Base-by-base conservation (phyloP, 1,140 invertebrate genomes). In the Cydia strobilella region DNA sequence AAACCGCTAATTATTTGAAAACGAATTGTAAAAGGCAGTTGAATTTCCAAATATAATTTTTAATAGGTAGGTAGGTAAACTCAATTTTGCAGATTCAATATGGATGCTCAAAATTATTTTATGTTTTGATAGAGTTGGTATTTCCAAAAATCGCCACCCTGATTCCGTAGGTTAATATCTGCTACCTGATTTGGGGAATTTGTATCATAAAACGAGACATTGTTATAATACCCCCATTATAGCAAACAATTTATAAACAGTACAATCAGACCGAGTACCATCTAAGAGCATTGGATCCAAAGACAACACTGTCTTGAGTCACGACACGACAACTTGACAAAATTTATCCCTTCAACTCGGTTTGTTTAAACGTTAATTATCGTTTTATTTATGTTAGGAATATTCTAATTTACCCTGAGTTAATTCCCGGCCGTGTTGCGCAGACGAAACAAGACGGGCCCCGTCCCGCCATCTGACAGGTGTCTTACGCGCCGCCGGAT, bases 351-450 rank as follows among this genome's bases (percentile, higher is more conserved):
- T 86, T 82, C 79, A 82, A 74, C 79, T 80, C 76, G 79, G 80
- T 84, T 87, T 88, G 85, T 87, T 86, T 85, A 81, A 82, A 83
- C 78, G 84, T 86, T 90, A 88, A 88, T 88, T 86, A 84, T 82
- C 79, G 80, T 84, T 88, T 85, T 87, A 89, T 88, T 87, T 90
- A 87, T 85, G 84, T 88, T 80, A 80, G 84, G 83, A 84, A 87
- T 87, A 87, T 86, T 90, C 83, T 87, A 86, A 88, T 87, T 86
- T 80, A 84, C 78, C 80, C 78, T 54, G 69, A 83, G 83, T 79
- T 84, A 83, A 84, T 83, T 78, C 83, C 79, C 54, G 78, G n/a
- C 72, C 75, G 18, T 76, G 80, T 76, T 77, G 76, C 75, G 75
- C 76, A 82, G 82, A 83, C 80, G 84, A 85, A 79, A 84, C 80